Evolutionary conservation across 2,888 invertebrate genomes (phyloP), one percentile per base, ranked within the genome.

Genomic region (Metalampra italica): DNA sequence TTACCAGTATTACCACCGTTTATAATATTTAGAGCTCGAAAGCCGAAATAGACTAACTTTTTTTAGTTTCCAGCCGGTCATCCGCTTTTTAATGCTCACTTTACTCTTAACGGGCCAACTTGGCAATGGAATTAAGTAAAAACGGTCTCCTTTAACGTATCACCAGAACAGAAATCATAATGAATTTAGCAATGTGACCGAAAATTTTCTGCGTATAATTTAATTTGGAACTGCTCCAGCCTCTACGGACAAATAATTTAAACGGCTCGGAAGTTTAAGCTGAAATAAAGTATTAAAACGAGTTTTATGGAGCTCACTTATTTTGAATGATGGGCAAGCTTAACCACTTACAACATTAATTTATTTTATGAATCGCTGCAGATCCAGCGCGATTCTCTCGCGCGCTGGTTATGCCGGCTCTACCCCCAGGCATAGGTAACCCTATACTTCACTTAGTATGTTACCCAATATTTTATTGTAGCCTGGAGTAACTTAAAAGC

Each of bases 171-270:
- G 68, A 72, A 71, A 76, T 77, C 69, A 71, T 75, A 81, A 79
- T 72, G 68, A 79, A 78, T 81, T 79, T 71, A 71, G 71, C 71
- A 68, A 78, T 78, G 74, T 71, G 71, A 77, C 79, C 69, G 68
- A 78, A 77, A 74, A 78, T 77, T 77, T 78, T 74, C 76, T 75
- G 74, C 73, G 79, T 79, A 77, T 82, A 86, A 86, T 86, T 84
- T 79, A 84, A 88, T 87, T 88, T 87, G 83, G 86, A 85, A 71
- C 74, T 66, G 72, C 71, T 82, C 85, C 87, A 87, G 80, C 75
- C 81, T 76, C 77, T 54, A 66, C 75, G 77, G 80, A 78, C 79
- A 84, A 81, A 86, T 86, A 81, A 84, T 84, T 86, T 86, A 82
- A 84, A 75, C 78, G 80, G 73, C 65, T 75, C 76, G 81, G 78